A percentile compares a stretch with the other conserved stretches of the same genome.
phyloP scores from a whole-genome alignment of 2,888 invertebrate genomes.

The Galerucella nymphaeae region DNA sequence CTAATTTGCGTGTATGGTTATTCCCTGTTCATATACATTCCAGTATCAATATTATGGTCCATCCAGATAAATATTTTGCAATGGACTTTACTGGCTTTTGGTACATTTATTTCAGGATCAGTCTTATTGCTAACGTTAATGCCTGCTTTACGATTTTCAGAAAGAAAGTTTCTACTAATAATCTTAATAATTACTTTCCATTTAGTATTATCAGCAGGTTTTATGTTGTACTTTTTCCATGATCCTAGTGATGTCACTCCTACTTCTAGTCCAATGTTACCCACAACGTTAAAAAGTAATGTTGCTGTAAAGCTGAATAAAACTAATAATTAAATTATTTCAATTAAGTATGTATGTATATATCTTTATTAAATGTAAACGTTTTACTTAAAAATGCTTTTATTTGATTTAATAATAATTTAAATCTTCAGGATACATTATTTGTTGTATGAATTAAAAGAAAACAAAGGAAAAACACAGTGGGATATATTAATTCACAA shows the following conservation, averaged over 20 bases:
- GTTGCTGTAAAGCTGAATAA: constrained; percentile 1
- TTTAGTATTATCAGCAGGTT: constrained; percentile 84
- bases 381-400: too few relatives aligned
- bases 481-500: constrained; percentile 25
- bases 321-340: constrained; percentile 5
- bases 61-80: constrained; percentile 85
- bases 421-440: not conserved
- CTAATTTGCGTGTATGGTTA: constrained; percentile 96
- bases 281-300: not conserved
- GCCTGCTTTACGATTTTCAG: constrained; percentile 77
- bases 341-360: constrained; percentile 3
- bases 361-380: constrained; percentile 2
- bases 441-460: not conserved
- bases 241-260: constrained; percentile 61
- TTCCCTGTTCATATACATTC: constrained; percentile 92
- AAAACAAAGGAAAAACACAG: constrained; percentile 22
- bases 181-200: constrained; percentile 81
- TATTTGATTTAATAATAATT: too few relatives aligned
- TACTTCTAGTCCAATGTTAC: constrained; percentile 15
- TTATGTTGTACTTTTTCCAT: constrained; percentile 86
- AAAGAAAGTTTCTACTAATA: constrained; percentile 73
- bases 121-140: constrained; percentile 86
- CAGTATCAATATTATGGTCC: constrained; percentile 92
- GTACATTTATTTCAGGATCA: constrained; percentile 85
- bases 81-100: constrained; percentile 86